Evolutionary conservation across 1,140 invertebrate genomes (phyloP).

Genomic region (Solenopsis invicta): DNA sequence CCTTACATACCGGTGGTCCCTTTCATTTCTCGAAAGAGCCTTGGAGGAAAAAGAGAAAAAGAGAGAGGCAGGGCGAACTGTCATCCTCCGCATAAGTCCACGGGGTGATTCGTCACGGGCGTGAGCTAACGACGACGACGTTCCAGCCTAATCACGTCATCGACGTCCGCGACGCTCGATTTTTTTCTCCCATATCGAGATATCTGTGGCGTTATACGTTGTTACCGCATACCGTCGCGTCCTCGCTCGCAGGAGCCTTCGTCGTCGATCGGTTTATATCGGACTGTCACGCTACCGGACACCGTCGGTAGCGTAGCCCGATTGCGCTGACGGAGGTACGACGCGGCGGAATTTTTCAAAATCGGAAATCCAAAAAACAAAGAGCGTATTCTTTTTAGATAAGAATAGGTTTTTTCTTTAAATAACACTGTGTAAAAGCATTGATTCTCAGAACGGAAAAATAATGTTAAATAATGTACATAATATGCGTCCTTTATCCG

Average conservation of each 20-base stretch:
- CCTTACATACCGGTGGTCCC: slow-evolving; percentile 43
- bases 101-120: slow-evolving; percentile 76
- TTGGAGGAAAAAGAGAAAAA: slow-evolving; percentile 44
- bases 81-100: slow-evolving; percentile 69
- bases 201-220: slow-evolving; percentile 60
- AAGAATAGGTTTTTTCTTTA: background rate
- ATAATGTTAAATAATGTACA: background rate
- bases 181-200: slow-evolving; percentile 62
- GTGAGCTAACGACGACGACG: slow-evolving; percentile 68
- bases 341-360: slow-evolving; percentile 2
- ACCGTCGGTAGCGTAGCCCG: background rate
- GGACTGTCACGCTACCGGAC: background rate
- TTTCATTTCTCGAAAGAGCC: slow-evolving; percentile 49
- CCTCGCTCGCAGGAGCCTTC: slow-evolving; percentile 37
- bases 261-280: background rate
- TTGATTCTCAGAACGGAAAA: background rate
- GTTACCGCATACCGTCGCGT: slow-evolving; percentile 69
- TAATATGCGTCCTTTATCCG: background rate
- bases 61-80: slow-evolving; percentile 48
- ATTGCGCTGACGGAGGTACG: slow-evolving; percentile 4
- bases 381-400: background rate
- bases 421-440: background rate
- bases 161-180: slow-evolving; percentile 68
- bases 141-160: slow-evolving; percentile 75
- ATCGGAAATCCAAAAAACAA: background rate